Base-by-base conservation (phyloP, 2,113 vertebrate genomes). In the Capreolus pygargus region DNA sequence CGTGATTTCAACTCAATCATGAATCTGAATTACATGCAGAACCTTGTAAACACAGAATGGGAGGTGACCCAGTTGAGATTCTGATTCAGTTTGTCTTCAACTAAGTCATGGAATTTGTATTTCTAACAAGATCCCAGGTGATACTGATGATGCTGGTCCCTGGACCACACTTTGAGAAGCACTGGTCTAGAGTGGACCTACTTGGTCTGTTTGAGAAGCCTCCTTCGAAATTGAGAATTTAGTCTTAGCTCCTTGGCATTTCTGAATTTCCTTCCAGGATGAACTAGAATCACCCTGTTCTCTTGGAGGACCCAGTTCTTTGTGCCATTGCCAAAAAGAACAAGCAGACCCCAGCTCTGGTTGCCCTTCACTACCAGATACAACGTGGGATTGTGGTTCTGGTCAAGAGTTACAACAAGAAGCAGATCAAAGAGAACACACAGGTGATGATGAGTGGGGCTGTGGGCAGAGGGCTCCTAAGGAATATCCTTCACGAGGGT, bases 261-360 rank as follows among this genome's bases (percentile, higher is more conserved):
- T 58, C 43, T 43, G 7, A 19, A 83, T 70, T 67, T 60, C 25
- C 78, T 93, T 89, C 82, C 30, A 98, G 96, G 96, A 25, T 93
- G 16, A 67, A 97, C 10, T 27, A 28, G 3, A 85, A 6, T 3
- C 39, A n/a, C 2, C 98, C 97, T 4, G 2, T 94, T 60, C 94
- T 98, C 43, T 94, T 98, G 57, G 95, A 98, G 0, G 97, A 98
- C 67, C 96, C 98, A 0, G 83, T 97, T 36, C 64, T 98, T 61
- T 10, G 50, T 7, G 16, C 88, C 23, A 89, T 98, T 5, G 98
- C 98, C 19, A 91, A 95, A 45, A 96, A 93, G 1, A 60, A 98
- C 86, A 78, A 94, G 3, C 82, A 17, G 47, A 87, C 87, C n/a
- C 79, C 97, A 7, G 98, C 98, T 23, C 87, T 96, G 25, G 93